Conservation (phyloP, 2,113 vertebrate genomes). For the Aptenodytes patagonicus region DNA sequence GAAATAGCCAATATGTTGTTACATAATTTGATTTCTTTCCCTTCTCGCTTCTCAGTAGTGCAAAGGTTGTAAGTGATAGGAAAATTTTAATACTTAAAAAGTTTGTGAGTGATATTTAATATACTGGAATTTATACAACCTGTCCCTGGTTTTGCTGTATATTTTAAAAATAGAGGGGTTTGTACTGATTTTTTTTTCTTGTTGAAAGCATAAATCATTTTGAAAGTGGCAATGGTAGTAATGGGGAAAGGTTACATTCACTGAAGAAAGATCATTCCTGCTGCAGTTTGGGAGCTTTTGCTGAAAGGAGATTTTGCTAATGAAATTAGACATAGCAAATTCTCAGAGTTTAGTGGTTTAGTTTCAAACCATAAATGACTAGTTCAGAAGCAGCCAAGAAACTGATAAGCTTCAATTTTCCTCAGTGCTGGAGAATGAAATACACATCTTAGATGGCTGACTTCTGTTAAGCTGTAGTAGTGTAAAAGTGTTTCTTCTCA, state of each 20-base stretch:
- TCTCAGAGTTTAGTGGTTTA: not conserved
- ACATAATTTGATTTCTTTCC: not conserved
- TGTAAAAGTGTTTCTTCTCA: not conserved
- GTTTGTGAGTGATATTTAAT: not conserved
- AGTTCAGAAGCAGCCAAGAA: not conserved
- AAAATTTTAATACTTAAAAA: not conserved
- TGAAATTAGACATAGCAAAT: not conserved
- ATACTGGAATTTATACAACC: not conserved
- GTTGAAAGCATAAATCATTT: not conserved
- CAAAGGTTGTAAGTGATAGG: not conserved
- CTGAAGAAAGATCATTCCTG: not conserved
- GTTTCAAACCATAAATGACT: not conserved
- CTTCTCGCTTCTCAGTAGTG: not conserved
- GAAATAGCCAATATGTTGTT: not conserved
- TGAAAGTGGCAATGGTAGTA: not conserved
- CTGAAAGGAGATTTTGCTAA: not conserved
- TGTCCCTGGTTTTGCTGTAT: not conserved
- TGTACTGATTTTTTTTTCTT: not conserved
- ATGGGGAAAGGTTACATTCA: not conserved
- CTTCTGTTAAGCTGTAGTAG: not conserved
- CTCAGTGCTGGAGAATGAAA: not conserved
- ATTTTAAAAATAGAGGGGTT: not conserved
- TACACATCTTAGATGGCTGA: not conserved
- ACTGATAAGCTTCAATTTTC: not conserved
- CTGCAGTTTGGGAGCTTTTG: not conserved